Conservation (phyloP, 2,113 vertebrate genomes). For the Eudyptes chrysolophus region DNA sequence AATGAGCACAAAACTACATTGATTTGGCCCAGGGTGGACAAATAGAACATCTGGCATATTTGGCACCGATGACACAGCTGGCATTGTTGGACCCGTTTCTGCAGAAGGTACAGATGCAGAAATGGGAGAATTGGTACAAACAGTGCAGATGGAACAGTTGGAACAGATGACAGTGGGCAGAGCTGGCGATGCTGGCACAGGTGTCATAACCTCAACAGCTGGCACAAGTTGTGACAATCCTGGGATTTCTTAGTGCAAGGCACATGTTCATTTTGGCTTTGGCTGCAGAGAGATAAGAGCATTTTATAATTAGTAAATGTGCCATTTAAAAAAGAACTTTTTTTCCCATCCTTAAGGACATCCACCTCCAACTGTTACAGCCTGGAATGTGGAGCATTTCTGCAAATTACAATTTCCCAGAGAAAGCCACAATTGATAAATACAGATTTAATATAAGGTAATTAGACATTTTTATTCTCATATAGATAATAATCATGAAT, state of each 20-base stretch:
- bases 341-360: slow-evolving; percentile 82
- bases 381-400: slow-evolving; percentile 77
- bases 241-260: slow-evolving; percentile 99
- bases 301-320: slow-evolving; percentile 89
- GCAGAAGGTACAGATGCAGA: slow-evolving; percentile 98
- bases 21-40: slow-evolving; percentile 97
- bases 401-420: slow-evolving; percentile 80
- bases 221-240: slow-evolving; percentile 99
- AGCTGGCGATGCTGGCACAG: slow-evolving; percentile 94
- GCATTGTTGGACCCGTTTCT: slow-evolving; percentile 95
- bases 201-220: slow-evolving; percentile 99
- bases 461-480: slow-evolving; percentile 79
- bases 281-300: slow-evolving; percentile 88
- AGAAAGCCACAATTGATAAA: slow-evolving; percentile 83
- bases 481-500: slow-evolving; percentile 78
- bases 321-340: slow-evolving; percentile 88
- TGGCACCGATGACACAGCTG: slow-evolving; percentile 93
- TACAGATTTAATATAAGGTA: slow-evolving; percentile 79
- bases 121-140: slow-evolving; percentile 93
- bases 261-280: slow-evolving; percentile 98
- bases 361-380: slow-evolving; percentile 85
- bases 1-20: slow-evolving; percentile 95
- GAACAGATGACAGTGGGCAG: slow-evolving; percentile 98
- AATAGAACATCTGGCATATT: slow-evolving; percentile 99
- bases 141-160: slow-evolving; percentile 95